Evolutionary conservation across 2,113 vertebrate species (phyloP), one percentile per base, ranked within the genome.

Genomic region (Zeus faber): DNA sequence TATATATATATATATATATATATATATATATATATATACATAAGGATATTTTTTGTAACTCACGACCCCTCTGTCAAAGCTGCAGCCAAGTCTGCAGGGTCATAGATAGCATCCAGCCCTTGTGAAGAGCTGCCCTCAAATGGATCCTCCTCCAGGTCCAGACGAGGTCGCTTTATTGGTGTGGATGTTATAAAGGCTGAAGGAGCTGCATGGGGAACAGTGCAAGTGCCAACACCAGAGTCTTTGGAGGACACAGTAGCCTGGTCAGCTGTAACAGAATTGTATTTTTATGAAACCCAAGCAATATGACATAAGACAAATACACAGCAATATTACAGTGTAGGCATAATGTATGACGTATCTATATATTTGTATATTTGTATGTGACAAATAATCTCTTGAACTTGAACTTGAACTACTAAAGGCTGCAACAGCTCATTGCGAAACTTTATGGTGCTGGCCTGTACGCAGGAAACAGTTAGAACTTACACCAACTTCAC

Each of bases 231-330:
- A 49, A 49, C 21, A 46, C 17, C 43, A 46, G 20, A n/a, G 46
- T 49, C 18, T 3, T 44, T 44, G 41, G 16, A 44, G 41, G 46
- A 49, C 22, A 49, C 22, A 24, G 46, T 25, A 49, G 22, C 17
- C 21, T 46, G 43, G 35, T 7, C 21, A 46, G 7, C 17, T 46
- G 43, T 23, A 46, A 46, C 3, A 49, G 6, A 24, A 49, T 2
- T 27, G 11, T 49, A 25, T 49, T 27, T 27, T 13, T n/a, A 24
- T 49, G 46, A 49, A 25, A 4, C 9, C 2, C 16, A 11, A 26
- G 25, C 25, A 24, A 25, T 49, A 24, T 49, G 10, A 16, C 11
- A 22, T 53, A 22, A 37, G 14, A 53, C 35, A 18, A 8, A 17
- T 1, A n/a, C 46, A 27, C 25, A 24, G 25, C 25, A 3, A 4